Evolutionary conservation across 2,888 invertebrate species (phyloP).

Genomic region (Tortrix viridana): DNA sequence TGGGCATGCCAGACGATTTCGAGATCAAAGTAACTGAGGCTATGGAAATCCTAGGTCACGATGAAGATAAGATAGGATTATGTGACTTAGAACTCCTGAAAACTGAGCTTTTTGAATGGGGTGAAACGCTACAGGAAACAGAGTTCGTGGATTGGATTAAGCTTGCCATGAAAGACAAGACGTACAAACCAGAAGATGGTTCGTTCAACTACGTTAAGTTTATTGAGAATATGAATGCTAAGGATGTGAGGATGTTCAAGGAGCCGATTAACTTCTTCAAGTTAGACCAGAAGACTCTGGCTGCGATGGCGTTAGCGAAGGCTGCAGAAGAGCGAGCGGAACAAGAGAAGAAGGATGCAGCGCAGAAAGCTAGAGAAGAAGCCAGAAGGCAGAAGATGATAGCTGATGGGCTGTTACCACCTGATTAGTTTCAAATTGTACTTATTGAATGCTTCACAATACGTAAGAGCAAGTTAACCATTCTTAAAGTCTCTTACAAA

Average conservation of each 20-base stretch:
- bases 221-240: conserved; percentile 73
- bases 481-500: no score
- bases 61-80: conserved; percentile 61
- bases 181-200: conserved; percentile 60
- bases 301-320: conserved; percentile 71
- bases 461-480: no score
- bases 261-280: conserved; percentile 78
- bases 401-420: conserved; percentile 63
- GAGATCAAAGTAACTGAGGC: conserved; percentile 66
- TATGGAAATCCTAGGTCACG: conserved; percentile 67
- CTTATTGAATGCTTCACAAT: neutral
- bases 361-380: conserved; percentile 64
- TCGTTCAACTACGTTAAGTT: conserved; percentile 66
- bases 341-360: conserved; percentile 65
- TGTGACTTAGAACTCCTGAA: conserved; percentile 61
- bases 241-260: conserved; percentile 62
- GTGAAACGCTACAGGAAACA: conserved; percentile 66
- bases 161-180: conserved; percentile 67
- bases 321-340: conserved; percentile 67
- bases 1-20: conserved; percentile 72
- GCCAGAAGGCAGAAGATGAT: conserved; percentile 69
- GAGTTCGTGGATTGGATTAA: conserved; percentile 70
- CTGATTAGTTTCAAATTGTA: conserved; percentile 41
- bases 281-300: conserved; percentile 74
- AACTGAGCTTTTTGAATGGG: conserved; percentile 70